Base-by-base conservation (phyloP, 2,888 invertebrate genomes). In the Eupithecia subumbrata region DNA sequence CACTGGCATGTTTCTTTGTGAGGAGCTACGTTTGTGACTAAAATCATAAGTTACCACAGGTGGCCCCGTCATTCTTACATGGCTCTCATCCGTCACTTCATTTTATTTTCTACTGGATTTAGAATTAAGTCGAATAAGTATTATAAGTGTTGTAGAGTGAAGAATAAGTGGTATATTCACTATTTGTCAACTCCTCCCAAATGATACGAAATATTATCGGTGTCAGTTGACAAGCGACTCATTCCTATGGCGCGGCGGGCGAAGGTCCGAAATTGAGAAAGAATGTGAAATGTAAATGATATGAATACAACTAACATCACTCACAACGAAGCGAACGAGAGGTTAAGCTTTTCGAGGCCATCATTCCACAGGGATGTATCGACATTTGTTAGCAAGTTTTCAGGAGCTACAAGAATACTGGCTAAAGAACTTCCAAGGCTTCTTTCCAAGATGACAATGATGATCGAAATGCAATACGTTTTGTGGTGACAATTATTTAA, bases 241-340 rank as follows among this genome's bases (percentile, higher is more conserved):
- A 8, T 14, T 60, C 25, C n/a, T n/a, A n/a, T n/a, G n/a, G n/a
- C n/a, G n/a, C n/a, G n/a, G n/a, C n/a, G n/a, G n/a, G n/a, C n/a
- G n/a, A n/a, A n/a, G n/a, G n/a, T n/a, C n/a, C n/a, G n/a, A n/a
- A n/a, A n/a, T n/a, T 52, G n/a, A 52, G 48, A 56, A 56, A n/a
- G n/a, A 56, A 56, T 52, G 52, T 52, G n/a, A n/a, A 52, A 52
- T 52, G 8, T n/a, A 52, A 52, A 52, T 52, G n/a, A 45, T 48
- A 16, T 14, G 9, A 52, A 9, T 22, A 56, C 18, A n/a, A 8
- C 9, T 2, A 3, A 22, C 9, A 9, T 22, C 7, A n/a, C 52
- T 8, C 37, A 2, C 9, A n/a, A 56, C 22, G 4, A 56, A 56
- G 22, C 56, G 4, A 22, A 11, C 4, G 56, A 56, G 22, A 22